Base-by-base conservation (phyloP, 2,797 vertebrate genomes). In the Phoxinus dragarum region DNA sequence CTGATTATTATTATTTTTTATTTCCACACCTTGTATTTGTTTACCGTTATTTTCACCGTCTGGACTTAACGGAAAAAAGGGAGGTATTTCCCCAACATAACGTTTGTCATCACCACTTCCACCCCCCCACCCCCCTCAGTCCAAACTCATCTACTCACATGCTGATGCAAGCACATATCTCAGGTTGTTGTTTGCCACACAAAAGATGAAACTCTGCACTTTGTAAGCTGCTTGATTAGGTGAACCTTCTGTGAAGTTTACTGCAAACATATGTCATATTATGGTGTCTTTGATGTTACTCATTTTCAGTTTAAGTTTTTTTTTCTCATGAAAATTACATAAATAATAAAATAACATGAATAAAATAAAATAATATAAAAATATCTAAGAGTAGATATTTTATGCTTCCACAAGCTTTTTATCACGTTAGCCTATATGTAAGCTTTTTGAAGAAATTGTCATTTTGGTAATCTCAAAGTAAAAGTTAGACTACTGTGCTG, bases 111-210 rank as follows among this genome's bases (percentile, higher is more conserved):
- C 88, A 84, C 85, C 85, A 86, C 87, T 81, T 88, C 89, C 86
- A 75, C 76, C 71, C 75, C 83, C 85, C 71, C 75, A 79, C 83
- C 85, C 16, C 66, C 76, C 85, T 78, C 82, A 75, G 72, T 85
- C 44, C 36, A 79, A 69, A 74, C 75, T 80, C 69, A 81, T 82
- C 52, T 79, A 36, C 56, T 69, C 73, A 7, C 78, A 72, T 87
- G 91, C 93, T 93, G 91, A 94, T 94, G 93, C 93, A 92, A 94
- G 92, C 92, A 92, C 86, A 90, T 86, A 89, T 88, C 85, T 91
- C 86, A 86, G 83, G 76, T 82, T 82, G 80, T 83, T 87, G 86
- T 88, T 87, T 84, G 88, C 88, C 84, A 88, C 86, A 89, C 89
- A 87, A 87, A 82, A 90, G 87, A 88, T 89, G 81, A 84, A 86